Percentiles rank a stretch among this genome's conserved stretches.
Evolutionary conservation across 2,113 vertebrate species (phyloP).

Genomic region (Melanerpes formicivorus): DNA sequence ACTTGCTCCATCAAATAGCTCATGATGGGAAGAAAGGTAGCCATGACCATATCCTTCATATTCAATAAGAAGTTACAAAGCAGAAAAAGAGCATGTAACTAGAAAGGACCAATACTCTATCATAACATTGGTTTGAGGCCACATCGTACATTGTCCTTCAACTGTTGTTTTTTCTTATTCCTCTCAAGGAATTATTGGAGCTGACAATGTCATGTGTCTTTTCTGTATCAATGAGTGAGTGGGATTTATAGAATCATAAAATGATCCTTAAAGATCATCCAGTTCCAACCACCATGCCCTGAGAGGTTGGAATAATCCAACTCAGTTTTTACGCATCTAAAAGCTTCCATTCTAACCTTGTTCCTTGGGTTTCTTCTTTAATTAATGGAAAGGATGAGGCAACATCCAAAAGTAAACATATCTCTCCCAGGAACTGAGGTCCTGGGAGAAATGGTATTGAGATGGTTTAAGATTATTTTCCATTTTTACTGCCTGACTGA

Average conservation of each 20-base stretch:
- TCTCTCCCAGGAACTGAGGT: not conserved
- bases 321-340: not conserved
- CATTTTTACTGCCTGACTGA: not conserved
- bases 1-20: not conserved
- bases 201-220: not conserved
- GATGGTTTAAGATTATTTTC: not conserved
- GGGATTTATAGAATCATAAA: too few species aligned
- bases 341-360: not conserved
- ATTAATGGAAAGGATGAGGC: not conserved
- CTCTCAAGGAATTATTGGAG: not conserved
- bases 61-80: not conserved
- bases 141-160: too few species aligned
- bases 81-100: not conserved
- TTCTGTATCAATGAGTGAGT: not conserved
- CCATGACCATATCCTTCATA: not conserved
- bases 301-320: not conserved
- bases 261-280: too few species aligned
- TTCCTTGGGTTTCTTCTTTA: not conserved
- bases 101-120: not conserved
- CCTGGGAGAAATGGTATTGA: not conserved
- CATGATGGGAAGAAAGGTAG: not conserved
- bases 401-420: not conserved
- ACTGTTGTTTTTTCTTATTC: not conserved
- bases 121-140: not conserved
- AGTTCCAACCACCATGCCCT: not conserved